Evolutionary conservation across 2,797 vertebrate species (phyloP).

Genomic region (Bucorvus abyssinicus): DNA sequence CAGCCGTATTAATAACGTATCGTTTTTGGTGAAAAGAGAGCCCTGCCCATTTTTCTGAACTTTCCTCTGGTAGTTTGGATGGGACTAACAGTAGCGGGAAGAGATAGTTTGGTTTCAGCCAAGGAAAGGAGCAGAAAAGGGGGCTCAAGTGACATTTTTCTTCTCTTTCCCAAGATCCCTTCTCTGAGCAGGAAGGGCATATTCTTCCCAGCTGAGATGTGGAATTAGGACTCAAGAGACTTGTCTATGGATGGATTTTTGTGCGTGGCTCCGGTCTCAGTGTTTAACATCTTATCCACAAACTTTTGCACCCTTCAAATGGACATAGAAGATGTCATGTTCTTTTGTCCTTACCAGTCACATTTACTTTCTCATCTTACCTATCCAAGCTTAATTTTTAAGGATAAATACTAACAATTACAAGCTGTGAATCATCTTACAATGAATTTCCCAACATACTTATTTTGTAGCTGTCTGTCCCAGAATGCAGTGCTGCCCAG

Average conservation of each 20-base stretch:
- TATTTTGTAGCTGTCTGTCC: not conserved
- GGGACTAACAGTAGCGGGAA: not conserved
- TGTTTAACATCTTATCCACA: not conserved
- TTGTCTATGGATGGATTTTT: not conserved
- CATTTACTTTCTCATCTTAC: not conserved
- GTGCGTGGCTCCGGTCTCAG: not conserved
- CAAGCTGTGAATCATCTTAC: not conserved
- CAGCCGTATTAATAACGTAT: not conserved
- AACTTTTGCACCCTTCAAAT: not conserved
- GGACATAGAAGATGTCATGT: not conserved
- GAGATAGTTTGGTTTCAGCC: not conserved
- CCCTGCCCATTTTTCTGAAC: not conserved
- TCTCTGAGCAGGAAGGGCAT: not conserved
- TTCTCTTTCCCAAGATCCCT: not conserved
- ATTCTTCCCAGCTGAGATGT: not conserved
- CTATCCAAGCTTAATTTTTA: not conserved
- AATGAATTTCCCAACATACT: not conserved
- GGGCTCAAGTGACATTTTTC: not conserved
- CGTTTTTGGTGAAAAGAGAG: not conserved
- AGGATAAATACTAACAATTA: not conserved
- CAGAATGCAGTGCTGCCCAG: not conserved
- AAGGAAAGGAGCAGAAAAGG: not conserved
- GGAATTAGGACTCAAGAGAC: not conserved
- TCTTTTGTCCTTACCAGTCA: not conserved
- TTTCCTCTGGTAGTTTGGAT: not conserved